Base-by-base conservation (phyloP, 2,113 vertebrate species). In the Athene cunicularia region DNA sequence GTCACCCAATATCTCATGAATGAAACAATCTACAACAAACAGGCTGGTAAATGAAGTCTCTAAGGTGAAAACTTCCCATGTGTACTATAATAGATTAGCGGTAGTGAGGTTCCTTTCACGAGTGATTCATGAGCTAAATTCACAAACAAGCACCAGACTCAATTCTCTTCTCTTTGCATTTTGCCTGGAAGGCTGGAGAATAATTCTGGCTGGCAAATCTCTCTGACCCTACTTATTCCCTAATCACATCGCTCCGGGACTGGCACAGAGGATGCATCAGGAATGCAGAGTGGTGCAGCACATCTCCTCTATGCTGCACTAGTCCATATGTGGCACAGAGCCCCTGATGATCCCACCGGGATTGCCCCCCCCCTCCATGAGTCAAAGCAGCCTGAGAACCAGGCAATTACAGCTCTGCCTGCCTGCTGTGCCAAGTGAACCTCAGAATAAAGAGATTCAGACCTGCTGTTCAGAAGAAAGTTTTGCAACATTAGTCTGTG, bases 381-480 rank as follows among this genome's bases (percentile, higher is more conserved):
- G 71, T n/a, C 56, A 59, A 23, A 87, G 73, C 94, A 90, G 92
- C 60, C 81, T 79, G 85, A 90, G 88, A 92, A 71, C 13, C 85
- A 37, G 70, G 77, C 81, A 77, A 8, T n/a, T 55, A 55, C 33
- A 95, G 79, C 62, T 71, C 53, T 85, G 74, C 52, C 87, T 90
- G 84, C 93, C 84, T 85, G 73, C 94, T 72, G 85, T 63, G 90
- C 82, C 90, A 82, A 72, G 37, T 35, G 77, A 93, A 60, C 85
- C 84, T 94, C 73, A 23, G 53, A 84, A 60, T 24, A 87, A 87
- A 70, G 55, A 79, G 66, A 52, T 41, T 70, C 68, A 19, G 68
- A 47, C 81, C 77, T 67, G 81, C 95, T 81, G 92, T 35, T 88
- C 74, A 39, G 66, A 39, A 72, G 27, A 68, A 80, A 81, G 75